A percentile compares a stretch with the other conserved stretches of the same genome.
These are phyloP conservation scores for Poliocrania exsul DNA, from an alignment of 2,797 vertebrate genomes.

Conservation along the genomic window DNA sequence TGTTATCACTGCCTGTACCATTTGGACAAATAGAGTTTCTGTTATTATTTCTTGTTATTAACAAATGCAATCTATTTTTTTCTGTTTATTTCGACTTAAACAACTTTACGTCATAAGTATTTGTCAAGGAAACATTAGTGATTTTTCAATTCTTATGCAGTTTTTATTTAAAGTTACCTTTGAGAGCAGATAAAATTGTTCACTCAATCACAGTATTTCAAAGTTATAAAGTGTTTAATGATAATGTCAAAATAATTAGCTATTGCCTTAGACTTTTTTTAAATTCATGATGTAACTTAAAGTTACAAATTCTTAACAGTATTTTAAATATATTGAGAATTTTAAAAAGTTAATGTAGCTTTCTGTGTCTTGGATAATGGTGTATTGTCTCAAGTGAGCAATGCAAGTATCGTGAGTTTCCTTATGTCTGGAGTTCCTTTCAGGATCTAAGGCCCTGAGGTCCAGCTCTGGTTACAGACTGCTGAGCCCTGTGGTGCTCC, in stretches of 20 bases:
- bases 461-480: background rate
- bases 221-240: background rate
- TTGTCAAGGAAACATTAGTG: background rate
- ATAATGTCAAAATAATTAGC: background rate
- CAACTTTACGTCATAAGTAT: background rate
- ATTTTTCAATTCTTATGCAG: background rate
- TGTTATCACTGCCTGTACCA: background rate
- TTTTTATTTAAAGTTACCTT: background rate
- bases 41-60: background rate
- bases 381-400: background rate
- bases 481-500: background rate
- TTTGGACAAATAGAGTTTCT: background rate
- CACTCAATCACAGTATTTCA: background rate
- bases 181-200: background rate
- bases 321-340: background rate
- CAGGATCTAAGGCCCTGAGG: background rate
- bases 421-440: background rate
- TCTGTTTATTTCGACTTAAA: background rate
- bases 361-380: background rate
- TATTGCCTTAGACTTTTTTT: background rate
- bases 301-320: background rate
- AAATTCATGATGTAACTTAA: background rate
- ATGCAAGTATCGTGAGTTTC: rapidly evolving
- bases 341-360: background rate
- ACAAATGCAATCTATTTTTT: background rate